Conservation (phyloP, 2,888 invertebrate genomes). For the Onchidella celtica region DNA sequence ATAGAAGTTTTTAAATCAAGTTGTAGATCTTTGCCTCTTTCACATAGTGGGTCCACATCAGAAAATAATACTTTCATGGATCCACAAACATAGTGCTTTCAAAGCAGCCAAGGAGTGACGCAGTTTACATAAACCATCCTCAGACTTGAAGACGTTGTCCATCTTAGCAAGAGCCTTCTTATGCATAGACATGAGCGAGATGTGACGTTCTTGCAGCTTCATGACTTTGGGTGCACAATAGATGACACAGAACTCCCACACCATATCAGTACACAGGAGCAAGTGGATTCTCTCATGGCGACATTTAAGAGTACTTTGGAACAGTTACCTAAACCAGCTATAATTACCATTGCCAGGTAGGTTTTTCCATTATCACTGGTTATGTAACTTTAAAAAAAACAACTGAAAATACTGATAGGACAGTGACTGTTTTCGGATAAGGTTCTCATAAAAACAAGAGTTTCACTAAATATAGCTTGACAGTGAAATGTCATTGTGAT, state of each 20-base stretch:
- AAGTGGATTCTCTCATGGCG: constrained; percentile 85
- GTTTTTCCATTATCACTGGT: neutral
- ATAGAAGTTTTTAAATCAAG: too few species aligned
- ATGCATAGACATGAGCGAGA: neutral
- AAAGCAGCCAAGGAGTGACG: too few species aligned
- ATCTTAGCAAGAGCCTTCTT: constrained; percentile 16
- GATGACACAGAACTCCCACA: constrained; percentile 90
- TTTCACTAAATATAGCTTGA: too few species aligned
- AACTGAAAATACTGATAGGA: too few species aligned
- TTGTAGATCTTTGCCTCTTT: too few species aligned
- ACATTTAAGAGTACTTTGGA: constrained; percentile 83
- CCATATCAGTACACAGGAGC: constrained; percentile 87
- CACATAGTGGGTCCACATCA: too few species aligned
- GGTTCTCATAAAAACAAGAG: neutral
- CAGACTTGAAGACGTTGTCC: constrained; percentile 53
- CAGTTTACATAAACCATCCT: too few species aligned
- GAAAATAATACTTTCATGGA: too few species aligned
- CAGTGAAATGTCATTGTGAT: too few species aligned
- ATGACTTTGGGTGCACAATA: constrained; percentile 88
- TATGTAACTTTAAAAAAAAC: too few species aligned
- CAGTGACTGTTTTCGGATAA: too few species aligned
- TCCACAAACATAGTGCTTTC: too few species aligned
- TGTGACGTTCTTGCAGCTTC: constrained; percentile 23
- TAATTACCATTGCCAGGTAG: constrained; percentile 87
- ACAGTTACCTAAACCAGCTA: constrained; percentile 85